phyloP scores from a whole-genome alignment of 2,797 vertebrate species.

The Dermochelys coriacea region DNA sequence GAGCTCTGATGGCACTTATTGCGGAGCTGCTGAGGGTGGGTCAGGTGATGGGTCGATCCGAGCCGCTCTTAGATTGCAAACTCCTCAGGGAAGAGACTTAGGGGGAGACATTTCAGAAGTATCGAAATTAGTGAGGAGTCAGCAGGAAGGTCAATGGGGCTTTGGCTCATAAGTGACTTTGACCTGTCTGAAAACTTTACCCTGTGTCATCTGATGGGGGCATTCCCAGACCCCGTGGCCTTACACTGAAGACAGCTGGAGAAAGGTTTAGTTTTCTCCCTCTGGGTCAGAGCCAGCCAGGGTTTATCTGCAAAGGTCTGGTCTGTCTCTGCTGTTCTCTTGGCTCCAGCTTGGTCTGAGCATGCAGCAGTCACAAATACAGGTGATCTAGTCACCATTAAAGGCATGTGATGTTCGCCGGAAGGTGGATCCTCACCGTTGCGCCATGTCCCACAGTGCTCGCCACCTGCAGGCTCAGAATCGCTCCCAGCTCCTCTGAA shows the following conservation, averaged over 20 bases:
- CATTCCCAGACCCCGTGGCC: no score
- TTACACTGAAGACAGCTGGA: no score
- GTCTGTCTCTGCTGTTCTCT: neutral
- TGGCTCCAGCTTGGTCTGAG: neutral
- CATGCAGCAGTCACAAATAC: neutral
- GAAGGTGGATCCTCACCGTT: no score
- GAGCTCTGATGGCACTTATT: no score
- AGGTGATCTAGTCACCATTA: fast-evolving
- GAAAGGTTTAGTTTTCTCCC: neutral
- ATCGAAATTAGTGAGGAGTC: no score
- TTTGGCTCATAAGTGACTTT: neutral
- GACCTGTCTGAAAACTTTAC: neutral
- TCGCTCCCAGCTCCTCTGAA: no score
- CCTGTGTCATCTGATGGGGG: neutral
- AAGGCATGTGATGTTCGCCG: neutral
- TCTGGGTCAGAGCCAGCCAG: neutral
- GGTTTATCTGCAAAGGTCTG: neutral
- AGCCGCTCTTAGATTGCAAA: no score
- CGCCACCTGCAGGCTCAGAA: neutral
- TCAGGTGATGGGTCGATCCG: no score
- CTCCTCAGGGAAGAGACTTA: no score
- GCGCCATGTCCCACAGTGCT: no score
- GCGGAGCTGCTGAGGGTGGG: no score
- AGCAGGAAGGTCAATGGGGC: neutral
- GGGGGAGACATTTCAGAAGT: no score